Evolutionary conservation across 1,140 invertebrate species (phyloP).

Genomic region (Bathynomus jamesi): DNA sequence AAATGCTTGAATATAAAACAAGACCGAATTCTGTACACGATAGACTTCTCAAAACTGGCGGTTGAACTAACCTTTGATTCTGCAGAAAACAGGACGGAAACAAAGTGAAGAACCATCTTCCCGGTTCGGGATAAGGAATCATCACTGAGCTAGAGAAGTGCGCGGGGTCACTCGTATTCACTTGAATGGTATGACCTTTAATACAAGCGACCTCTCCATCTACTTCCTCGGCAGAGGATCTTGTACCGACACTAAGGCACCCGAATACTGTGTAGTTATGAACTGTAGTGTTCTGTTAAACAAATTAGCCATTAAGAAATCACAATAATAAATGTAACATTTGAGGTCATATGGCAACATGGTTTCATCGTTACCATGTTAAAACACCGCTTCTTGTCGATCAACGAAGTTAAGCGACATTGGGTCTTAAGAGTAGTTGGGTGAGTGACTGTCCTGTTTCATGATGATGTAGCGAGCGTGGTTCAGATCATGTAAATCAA

Average conservation of each 20-base stretch:
- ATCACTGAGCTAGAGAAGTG: constrained; percentile 6
- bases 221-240: constrained; percentile 3
- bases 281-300: constrained; percentile 10
- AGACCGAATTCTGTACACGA: no score
- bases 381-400: no score
- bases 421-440: no score
- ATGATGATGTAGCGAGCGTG: no score
- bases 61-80: constrained; percentile 31
- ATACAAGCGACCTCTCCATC: constrained; percentile 7
- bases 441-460: no score
- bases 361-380: no score
- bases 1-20: no score
- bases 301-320: neutral
- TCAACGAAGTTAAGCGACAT: no score
- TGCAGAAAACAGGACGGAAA: constrained; percentile 43
- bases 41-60: no score
- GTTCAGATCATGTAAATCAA: no score
- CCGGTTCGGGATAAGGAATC: constrained; percentile 37
- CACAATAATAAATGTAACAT: no score
- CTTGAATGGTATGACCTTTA: constrained; percentile 16
- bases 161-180: constrained; percentile 21
- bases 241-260: neutral
- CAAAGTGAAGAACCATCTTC: constrained; percentile 47
- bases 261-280: constrained; percentile 12
- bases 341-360: no score